A percentile compares a stretch with the other conserved stretches of the same genome.
These are phyloP conservation scores for Coelopa pilipes DNA, from an alignment of 2,888 invertebrate species.

Conservation along the genomic window DNA sequence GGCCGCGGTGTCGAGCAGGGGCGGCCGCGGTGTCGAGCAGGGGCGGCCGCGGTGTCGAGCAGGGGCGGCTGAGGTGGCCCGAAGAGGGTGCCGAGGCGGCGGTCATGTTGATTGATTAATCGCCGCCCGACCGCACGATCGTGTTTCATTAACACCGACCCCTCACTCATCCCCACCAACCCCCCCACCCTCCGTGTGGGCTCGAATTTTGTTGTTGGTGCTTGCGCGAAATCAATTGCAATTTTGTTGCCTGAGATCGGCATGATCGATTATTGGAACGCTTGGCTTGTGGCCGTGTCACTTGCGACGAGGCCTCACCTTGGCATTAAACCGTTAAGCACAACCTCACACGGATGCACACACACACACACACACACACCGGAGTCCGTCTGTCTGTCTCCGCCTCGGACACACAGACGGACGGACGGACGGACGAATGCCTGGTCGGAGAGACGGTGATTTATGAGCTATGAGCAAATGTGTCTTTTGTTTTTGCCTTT, in stretches of 20 bases:
- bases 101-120: conserved; percentile 20
- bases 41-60: background rate
- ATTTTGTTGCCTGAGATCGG: conserved; percentile 12
- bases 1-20: background rate
- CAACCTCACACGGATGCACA: too few species aligned
- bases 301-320: conserved; percentile 29
- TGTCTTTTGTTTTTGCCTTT: too few species aligned
- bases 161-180: too few species aligned
- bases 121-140: conserved; percentile 17
- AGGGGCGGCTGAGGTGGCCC: too few species aligned
- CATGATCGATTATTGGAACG: conserved; percentile 33
- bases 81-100: background rate
- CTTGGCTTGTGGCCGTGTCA: conserved; percentile 16
- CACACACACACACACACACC: too few species aligned
- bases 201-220: too few species aligned
- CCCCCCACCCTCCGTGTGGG: too few species aligned
- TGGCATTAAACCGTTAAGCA: conserved; percentile 34
- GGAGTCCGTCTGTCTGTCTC: too few species aligned
- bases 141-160: conserved; percentile 26
- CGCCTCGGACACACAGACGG: too few species aligned
- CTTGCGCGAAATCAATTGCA: conserved; percentile 24
- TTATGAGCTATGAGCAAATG: too few species aligned
- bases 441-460: background rate
- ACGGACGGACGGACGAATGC: too few species aligned
- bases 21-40: background rate